Evolutionary conservation across 1,140 invertebrate genomes (phyloP).

Genomic region (Asobara japonica): DNA sequence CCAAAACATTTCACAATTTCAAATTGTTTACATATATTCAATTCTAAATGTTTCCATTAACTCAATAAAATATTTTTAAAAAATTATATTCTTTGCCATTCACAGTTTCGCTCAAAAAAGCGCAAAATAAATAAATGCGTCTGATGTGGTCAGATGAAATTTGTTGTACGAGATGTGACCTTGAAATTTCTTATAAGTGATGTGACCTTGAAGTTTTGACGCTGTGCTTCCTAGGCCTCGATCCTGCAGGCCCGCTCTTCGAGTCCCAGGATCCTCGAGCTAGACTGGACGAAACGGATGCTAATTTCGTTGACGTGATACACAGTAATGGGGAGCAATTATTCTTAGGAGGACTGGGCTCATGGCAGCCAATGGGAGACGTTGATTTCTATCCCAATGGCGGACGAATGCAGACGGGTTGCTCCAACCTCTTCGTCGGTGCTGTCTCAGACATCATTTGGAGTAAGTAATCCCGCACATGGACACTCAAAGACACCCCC

Average conservation of each 20-base stretch:
- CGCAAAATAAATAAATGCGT: no score
- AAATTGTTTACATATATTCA: no score
- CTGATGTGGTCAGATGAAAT: no score
- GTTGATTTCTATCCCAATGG: conserved; percentile 94
- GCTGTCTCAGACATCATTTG: conserved; percentile 91
- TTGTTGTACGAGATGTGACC: no score
- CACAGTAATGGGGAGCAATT: conserved; percentile 93
- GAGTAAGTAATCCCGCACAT: conserved; percentile 75
- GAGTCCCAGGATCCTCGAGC: conserved; percentile 85
- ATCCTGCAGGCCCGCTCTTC: conserved; percentile 90
- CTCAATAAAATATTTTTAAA: no score
- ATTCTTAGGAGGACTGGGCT: conserved; percentile 84
- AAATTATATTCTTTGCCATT: no score
- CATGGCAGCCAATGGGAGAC: conserved; percentile 87
- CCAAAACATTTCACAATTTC: no score
- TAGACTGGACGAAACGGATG: conserved; percentile 84
- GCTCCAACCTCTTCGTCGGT: conserved; percentile 84
- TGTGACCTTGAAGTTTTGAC: background rate
- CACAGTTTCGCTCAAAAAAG: no score
- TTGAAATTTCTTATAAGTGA: no score
- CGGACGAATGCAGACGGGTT: conserved; percentile 89
- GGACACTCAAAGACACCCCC: no score
- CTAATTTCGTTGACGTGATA: conserved; percentile 93
- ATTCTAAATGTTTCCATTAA: no score
- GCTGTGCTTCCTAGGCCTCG: conserved; percentile 73